Base-by-base conservation (phyloP, 37 sponge, comb jelly and placozoan species). In the Chondrilla cf. caribensis region DNA sequence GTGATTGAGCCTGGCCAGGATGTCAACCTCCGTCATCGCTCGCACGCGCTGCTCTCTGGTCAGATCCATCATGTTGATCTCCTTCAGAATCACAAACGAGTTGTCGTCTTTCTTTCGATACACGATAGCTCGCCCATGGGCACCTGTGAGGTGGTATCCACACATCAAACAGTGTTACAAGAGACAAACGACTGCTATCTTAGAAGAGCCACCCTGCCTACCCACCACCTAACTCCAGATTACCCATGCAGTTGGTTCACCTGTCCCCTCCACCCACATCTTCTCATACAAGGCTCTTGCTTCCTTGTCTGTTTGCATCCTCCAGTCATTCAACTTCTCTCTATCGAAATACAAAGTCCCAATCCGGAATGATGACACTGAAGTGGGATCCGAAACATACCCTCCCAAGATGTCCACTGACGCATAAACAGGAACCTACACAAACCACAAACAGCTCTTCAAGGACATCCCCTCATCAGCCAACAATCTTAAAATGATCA, bases 41-140 rank as follows among this genome's bases (percentile, higher is more conserved):
- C 68, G 47, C 4, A 59, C 59, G 14, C 97, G 79, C 85, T 98
- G 94, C 15, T 67, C 71, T 72, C 88, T 88, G 25, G 78, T 87
- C 55, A 98, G 85, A 6, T 93, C 96, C 72, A 93, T 54, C 76
- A 98, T 66, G 80, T 93, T 91, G 11, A 98, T 96, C 83, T 98
- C 92, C 88, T 97, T 98, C 60, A 98, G 84, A 42, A 98, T 92
- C 29, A 98, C 96, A 54, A 84, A 83, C 2, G 97, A 93, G 32
- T 95, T 90, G 58, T 98, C 99, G 47, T 91, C 95, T 62, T 95
- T 95, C 77, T 88, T 87, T 7, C 95, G 64, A 73, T 96, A 98
- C 71, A 98, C 57, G 0, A 98, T 90, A n/a, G 99, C 99, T n/a
- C 90, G 78, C 11, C 99, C 99, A 88, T 89, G 93, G 9, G 97